Base-by-base conservation (phyloP, 2,888 invertebrate genomes). In the Eumerus sabulonum region DNA sequence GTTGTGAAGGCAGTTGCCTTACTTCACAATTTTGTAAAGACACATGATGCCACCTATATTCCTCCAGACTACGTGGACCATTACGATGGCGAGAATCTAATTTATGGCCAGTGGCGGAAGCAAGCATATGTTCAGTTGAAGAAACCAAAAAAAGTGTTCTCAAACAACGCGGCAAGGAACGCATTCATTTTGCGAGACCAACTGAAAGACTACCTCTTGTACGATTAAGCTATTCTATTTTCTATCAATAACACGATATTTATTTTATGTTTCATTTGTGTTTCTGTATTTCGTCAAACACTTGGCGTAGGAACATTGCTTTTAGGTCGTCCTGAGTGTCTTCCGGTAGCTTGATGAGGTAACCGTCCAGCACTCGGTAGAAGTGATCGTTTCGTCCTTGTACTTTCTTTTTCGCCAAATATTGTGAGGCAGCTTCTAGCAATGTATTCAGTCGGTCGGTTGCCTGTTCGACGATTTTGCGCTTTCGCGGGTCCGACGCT, bases 1-100 rank as follows among this genome's bases (percentile, higher is more conserved):
- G 48, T 79, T 11, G 63, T 83, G 4, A 76, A 76, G 38, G 76
- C 82, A 11, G 62, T 67, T 16, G 64, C 72, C 19, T 40, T 67
- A 27, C 48, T 83, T 17, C 79, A 82, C 50, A 82, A 82, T 56
- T 83, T 72, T 27, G 13, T 68, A 5, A 77, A 60, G 35, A 44
- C 60, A 18, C 14, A 60, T 38, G 66, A 74, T 45, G 50, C n/a
- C 9, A 68, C n/a, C 17, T 76, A 79, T 12, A 71, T 44, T 27
- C 68, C 56, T 5, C 13, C 17, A 18, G 56, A 76, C n/a, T 79
- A 72, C 48, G 72, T 72, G 12, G 66, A 79, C 45, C 40, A 44
- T 12, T 73, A 63, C 59, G 17, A 62, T 11, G 74, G 68, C 5
- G 81, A 66, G 5, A 18, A 64, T 3, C 19, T 82, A 9, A 56